phyloP scores from a whole-genome alignment of 2,797 vertebrate species.

The Pangasius sanitwongsei region DNA sequence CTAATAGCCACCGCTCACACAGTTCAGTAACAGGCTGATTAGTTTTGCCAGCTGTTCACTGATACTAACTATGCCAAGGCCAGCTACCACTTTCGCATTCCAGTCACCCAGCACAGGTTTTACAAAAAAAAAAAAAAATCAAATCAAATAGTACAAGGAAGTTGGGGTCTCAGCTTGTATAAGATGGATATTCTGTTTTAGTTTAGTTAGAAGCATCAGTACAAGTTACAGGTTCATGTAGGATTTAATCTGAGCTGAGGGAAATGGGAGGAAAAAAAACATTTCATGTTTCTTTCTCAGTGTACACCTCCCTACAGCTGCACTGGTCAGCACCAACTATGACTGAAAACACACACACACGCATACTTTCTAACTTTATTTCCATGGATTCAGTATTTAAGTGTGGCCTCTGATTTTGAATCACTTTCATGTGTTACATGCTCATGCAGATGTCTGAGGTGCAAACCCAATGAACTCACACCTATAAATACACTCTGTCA shows the following conservation, averaged over 20 bases:
- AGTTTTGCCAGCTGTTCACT: constrained; percentile 50
- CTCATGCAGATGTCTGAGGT: constrained; percentile 64
- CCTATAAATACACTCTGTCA: constrained; percentile 18
- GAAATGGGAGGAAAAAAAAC: background rate
- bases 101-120: constrained; percentile 36
- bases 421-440: constrained; percentile 69
- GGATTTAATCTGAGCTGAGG: background rate
- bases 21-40: constrained; percentile 46
- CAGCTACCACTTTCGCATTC: constrained; percentile 47
- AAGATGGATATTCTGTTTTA: background rate
- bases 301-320: background rate
- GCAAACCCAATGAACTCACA: constrained; percentile 30
- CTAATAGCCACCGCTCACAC: constrained; percentile 40
- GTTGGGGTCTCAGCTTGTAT: background rate
- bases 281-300: background rate
- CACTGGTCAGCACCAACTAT: background rate
- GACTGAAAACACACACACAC: background rate
- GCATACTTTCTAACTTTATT: background rate
- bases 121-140: background rate
- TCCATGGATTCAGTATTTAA: background rate
- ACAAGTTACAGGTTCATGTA: background rate
- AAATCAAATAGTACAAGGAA: background rate
- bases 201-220: background rate
- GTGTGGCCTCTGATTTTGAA: constrained; percentile 26
- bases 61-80: constrained; percentile 45